These are phyloP conservation scores for Lysandra bellargus DNA, from an alignment of 2,888 invertebrate species.

Conservation along the genomic window DNA sequence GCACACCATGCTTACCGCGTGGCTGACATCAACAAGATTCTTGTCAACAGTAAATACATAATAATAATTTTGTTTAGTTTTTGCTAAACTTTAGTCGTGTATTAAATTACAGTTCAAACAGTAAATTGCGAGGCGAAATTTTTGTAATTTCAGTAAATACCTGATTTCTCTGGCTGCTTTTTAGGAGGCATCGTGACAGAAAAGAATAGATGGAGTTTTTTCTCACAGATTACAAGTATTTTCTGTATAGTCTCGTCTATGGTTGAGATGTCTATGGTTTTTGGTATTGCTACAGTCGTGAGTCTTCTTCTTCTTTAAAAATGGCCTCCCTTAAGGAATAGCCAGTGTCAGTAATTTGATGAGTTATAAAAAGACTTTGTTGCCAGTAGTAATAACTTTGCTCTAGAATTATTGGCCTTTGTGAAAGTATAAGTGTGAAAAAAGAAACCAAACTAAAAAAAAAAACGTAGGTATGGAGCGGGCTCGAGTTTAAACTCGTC, in stretches of 20 bases:
- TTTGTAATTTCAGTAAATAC: conserved; percentile 74
- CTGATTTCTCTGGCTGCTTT: conserved; percentile 92
- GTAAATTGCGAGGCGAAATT: neutral
- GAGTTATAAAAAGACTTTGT: too few species aligned
- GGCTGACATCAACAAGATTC: conserved; percentile 35
- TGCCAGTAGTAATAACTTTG: too few species aligned
- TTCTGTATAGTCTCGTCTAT: conserved; percentile 5
- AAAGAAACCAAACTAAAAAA: too few species aligned
- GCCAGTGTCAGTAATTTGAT: too few species aligned
- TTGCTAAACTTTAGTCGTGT: neutral
- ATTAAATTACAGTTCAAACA: neutral
- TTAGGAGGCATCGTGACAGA: conserved; percentile 89
- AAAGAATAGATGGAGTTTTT: conserved; percentile 70
- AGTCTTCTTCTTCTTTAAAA: too few species aligned
- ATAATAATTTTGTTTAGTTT: too few species aligned
- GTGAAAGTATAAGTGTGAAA: too few species aligned
- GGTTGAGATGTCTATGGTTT: neutral
- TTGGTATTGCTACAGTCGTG: neutral
- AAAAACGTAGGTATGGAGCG: too few species aligned
- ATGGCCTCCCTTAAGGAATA: too few species aligned
- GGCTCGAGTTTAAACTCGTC: too few species aligned
- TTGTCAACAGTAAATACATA: conserved; percentile 25
- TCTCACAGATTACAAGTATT: too few species aligned
- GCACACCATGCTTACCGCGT: conserved; percentile 39
- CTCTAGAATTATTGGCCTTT: too few species aligned